Evolutionary conservation across 1,140 invertebrate species (phyloP).

Genomic region (Drosophila funebris): DNA sequence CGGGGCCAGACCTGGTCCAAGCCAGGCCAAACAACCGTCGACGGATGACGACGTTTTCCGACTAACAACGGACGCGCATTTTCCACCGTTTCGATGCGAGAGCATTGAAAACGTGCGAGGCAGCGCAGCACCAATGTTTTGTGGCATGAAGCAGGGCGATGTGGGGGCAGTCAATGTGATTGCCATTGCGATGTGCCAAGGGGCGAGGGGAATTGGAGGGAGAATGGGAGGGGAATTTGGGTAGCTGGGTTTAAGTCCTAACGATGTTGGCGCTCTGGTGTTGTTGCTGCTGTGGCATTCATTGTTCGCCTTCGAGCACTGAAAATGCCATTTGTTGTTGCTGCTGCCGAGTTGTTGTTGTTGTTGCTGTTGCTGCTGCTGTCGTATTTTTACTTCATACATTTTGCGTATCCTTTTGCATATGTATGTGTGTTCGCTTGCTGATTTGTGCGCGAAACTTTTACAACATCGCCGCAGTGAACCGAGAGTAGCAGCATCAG

Average conservation of each 20-base stretch:
- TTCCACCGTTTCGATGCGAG: constrained; percentile 81
- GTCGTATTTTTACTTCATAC: constrained; percentile 64
- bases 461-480: constrained; percentile 73
- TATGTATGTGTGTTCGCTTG: constrained; percentile 53
- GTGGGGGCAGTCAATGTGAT: constrained; percentile 9
- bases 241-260: constrained; percentile 67
- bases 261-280: constrained; percentile 65
- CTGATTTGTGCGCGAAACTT: constrained; percentile 80
- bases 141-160: neutral
- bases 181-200: constrained; percentile 16
- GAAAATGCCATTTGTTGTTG: constrained; percentile 66
- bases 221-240: constrained; percentile 6
- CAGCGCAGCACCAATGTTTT: constrained; percentile 65
- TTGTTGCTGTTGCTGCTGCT: constrained; percentile 44
- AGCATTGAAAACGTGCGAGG: constrained; percentile 81
- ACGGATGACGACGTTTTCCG: constrained; percentile 82
- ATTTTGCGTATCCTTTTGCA: constrained; percentile 67
- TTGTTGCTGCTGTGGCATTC: constrained; percentile 63
- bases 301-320: constrained; percentile 70
- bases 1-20: constrained; percentile 55
- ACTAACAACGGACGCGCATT: constrained; percentile 82
- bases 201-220: neutral
- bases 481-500: constrained; percentile 44
- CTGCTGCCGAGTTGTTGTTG: constrained; percentile 44
- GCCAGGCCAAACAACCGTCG: constrained; percentile 78